Conservation (phyloP, 2,113 vertebrate genomes). For the Xenopus borealis region DNA sequence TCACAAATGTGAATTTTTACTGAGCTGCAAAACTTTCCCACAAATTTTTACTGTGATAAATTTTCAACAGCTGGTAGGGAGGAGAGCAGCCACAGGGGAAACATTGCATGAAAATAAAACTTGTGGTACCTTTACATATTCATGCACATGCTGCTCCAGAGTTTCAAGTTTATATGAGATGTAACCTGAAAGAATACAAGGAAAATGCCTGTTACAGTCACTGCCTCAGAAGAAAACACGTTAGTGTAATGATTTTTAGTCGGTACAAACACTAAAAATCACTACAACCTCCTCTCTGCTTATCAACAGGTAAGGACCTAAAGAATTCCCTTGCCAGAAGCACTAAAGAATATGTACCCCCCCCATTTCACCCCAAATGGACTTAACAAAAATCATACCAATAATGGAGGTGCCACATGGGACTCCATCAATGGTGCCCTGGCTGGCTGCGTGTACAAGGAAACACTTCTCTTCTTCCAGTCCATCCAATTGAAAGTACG, state of each 20-base stretch:
- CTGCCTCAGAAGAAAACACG: too few relatives aligned
- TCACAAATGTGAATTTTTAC: too few relatives aligned
- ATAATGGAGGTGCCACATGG: slow-evolving; percentile 71
- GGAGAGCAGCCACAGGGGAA: too few relatives aligned
- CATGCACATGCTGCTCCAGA: slow-evolving; percentile 73
- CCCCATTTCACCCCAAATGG: not conserved
- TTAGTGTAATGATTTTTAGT: too few relatives aligned
- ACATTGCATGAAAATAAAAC: not conserved
- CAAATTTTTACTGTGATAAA: too few relatives aligned
- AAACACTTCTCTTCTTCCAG: slow-evolving; percentile 57
- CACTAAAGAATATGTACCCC: too few relatives aligned
- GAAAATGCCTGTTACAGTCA: too few relatives aligned
- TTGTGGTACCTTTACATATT: slow-evolving; percentile 75
- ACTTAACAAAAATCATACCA: slow-evolving; percentile 58
- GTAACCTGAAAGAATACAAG: slow-evolving; percentile 59
- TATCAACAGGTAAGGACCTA: not conserved
- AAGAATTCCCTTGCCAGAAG: not conserved
- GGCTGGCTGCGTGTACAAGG: slow-evolving; percentile 70
- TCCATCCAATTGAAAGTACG: slow-evolving; percentile 44
- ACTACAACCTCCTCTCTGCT: too few relatives aligned
- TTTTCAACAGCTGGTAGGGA: too few relatives aligned
- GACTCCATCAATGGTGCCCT: slow-evolving; percentile 56
- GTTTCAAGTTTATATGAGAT: slow-evolving; percentile 66
- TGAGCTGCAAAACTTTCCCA: too few relatives aligned
- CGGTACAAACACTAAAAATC: too few relatives aligned